phyloP scores from a whole-genome alignment of 2,113 vertebrate genomes.

The Trogon melanurus region DNA sequence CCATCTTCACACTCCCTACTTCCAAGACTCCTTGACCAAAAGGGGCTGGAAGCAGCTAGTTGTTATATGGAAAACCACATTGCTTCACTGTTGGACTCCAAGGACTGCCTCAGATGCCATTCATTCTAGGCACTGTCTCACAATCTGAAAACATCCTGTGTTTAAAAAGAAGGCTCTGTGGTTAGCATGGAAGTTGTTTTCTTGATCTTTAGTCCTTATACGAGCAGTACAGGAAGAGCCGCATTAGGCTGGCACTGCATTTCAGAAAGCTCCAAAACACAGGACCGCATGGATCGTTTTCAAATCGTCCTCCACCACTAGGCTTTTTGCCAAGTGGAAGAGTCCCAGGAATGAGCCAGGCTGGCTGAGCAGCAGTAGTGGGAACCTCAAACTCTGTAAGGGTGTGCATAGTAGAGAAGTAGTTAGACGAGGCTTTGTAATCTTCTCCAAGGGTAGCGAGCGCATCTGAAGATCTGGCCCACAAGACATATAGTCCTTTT shows the following conservation, averaged over 20 bases:
- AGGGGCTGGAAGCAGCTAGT: neutral
- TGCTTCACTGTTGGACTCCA: neutral
- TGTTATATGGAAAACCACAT: neutral
- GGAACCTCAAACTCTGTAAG: neutral
- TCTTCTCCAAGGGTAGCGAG: neutral
- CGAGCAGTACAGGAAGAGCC: neutral
- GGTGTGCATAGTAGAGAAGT: neutral
- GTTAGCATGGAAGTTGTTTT: neutral
- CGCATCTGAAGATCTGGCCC: neutral
- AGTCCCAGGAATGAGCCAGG: neutral
- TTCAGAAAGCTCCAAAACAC: neutral
- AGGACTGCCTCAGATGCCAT: neutral
- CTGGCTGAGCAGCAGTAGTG: neutral
- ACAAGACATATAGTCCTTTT: neutral
- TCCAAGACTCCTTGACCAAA: neutral
- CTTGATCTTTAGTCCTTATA: neutral
- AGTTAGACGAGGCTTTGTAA: neutral
- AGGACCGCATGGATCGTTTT: neutral
- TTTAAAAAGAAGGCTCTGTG: neutral
- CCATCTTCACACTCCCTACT: neutral
- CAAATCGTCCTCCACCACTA: neutral
- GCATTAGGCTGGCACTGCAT: neutral
- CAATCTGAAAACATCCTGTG: neutral
- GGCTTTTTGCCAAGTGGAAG: neutral
- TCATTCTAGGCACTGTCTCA: neutral